Base-by-base conservation (phyloP, 2,113 vertebrate species). In the Indri indri region DNA sequence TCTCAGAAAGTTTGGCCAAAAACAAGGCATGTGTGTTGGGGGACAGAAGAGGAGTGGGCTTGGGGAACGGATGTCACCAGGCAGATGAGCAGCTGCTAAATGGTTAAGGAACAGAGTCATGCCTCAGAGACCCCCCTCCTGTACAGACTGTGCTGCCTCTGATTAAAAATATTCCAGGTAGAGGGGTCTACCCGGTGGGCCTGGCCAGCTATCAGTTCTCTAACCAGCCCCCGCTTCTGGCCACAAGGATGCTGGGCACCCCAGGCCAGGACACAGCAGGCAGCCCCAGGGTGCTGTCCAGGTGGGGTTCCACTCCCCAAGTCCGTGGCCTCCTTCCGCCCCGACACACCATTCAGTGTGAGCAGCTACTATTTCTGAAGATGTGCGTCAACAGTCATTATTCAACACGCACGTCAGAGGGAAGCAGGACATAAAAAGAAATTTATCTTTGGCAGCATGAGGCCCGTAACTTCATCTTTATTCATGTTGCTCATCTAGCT, bases 331-430 rank as follows among this genome's bases (percentile, higher is more conserved):
- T 89, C 81, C 70, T 90, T 70, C 59, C 5, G 4, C 76, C 80
- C 66, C 20, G 8, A 22, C 25, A 8, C 47, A 4, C 13, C 9
- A 5, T 42, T 47, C 37, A 25, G 65, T 20, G 61, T 8, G 82
- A 50, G 40, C 27, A 81, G 91, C 88, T 92, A 5, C 90, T 92
- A n/a, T 94, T 97, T 95, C 82, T 93, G 73, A 95, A 73, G 81
- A 66, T 17, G 70, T 82, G 82, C 85, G n/a, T 96, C 96, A 94
- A 76, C 87, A 40, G 0, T 66, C 45, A 54, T 65, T 73, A 59
- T 47, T 66, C 65, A 5, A 27, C 88, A 71, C 27, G 34, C 17
- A 81, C 66, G 47, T 96, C 97, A 97, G 65, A 92, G 65, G 92
- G 71, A 91, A 90, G 80, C 22, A 25, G 82, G 30, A 83, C 95